Conservation (phyloP, 1,140 invertebrate species). For the Caerostris extrusa region DNA sequence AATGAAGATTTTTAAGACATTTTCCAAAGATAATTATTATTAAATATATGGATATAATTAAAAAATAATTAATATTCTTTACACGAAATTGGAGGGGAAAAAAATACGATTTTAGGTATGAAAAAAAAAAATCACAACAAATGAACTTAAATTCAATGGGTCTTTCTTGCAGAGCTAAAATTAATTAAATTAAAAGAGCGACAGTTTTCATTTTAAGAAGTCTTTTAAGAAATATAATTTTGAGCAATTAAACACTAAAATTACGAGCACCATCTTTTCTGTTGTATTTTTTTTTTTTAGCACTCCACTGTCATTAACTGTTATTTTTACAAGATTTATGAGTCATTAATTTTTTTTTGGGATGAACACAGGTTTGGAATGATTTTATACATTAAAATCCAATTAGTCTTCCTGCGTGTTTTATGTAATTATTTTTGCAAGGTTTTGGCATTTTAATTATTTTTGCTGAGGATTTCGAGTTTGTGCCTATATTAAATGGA, state of each 20-base stretch:
- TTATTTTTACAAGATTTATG: conserved; percentile 4
- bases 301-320: neutral
- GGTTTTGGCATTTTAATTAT: neutral
- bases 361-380: conserved; percentile 6
- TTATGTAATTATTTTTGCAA: neutral
- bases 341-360: neutral
- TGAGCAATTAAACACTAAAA: neutral
- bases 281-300: neutral
- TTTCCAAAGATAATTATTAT: no score
- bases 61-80: conserved; percentile 12
- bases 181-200: neutral
- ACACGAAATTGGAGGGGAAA: neutral
- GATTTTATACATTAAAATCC: conserved; percentile 25
- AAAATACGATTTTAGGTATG: neutral
- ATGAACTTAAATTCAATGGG: neutral
- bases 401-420: neutral
- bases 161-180: neutral
- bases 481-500: neutral
- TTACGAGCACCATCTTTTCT: neutral
- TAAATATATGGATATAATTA: neutral
- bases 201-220: neutral
- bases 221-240: conserved; percentile 9
- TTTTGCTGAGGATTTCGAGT: neutral
- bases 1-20: no score
- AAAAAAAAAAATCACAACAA: neutral